Evolutionary conservation across 2,113 vertebrate species (phyloP).

Genomic region (Petaurus breviceps): DNA sequence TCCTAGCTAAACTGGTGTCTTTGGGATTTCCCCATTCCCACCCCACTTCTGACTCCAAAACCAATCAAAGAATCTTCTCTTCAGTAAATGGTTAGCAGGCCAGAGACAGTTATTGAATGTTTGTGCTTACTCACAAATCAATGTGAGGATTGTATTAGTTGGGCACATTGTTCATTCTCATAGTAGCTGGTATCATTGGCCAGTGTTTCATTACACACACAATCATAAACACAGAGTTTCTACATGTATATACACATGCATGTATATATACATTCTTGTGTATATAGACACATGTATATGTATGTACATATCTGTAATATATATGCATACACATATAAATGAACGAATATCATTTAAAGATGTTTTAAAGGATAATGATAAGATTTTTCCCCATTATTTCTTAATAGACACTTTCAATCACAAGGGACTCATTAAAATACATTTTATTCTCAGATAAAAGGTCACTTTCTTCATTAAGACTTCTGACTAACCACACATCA

Average conservation of each 20-base stretch:
- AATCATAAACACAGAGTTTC: neutral
- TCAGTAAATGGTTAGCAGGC: neutral
- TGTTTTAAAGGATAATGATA: neutral
- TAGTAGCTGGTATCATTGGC: neutral
- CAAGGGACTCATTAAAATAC: too few species aligned
- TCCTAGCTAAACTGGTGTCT: neutral
- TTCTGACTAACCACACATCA: neutral
- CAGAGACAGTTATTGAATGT: neutral
- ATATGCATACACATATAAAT: too few species aligned
- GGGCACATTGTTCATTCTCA: neutral
- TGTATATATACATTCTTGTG: neutral
- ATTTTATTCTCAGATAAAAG: neutral
- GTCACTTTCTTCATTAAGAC: neutral
- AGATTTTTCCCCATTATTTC: neutral
- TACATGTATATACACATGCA: neutral
- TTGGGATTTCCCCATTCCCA: neutral
- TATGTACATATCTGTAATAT: too few species aligned
- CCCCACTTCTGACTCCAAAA: neutral
- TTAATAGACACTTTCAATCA: neutral
- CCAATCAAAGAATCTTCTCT: neutral
- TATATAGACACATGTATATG: neutral
- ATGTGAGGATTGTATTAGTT: neutral
- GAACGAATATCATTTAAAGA: neutral
- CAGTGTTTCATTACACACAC: neutral
- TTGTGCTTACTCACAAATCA: neutral